A percentile compares a stretch with the other conserved stretches of the same genome.
Conservation (phyloP, 2,888 invertebrate species). For the Heliconius erato region DNA sequence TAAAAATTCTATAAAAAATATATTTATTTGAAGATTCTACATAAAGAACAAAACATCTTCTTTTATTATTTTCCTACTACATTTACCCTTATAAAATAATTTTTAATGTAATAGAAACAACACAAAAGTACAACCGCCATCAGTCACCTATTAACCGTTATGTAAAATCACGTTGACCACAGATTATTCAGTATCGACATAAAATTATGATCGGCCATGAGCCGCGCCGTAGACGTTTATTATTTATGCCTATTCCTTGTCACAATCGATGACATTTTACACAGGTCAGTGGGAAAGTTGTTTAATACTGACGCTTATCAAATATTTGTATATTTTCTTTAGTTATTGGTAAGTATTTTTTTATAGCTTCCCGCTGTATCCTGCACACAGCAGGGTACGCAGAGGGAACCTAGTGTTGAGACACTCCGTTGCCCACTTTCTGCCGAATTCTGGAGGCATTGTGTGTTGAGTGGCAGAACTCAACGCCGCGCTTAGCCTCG, state of each 20-base stretch:
- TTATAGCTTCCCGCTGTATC: too few relatives aligned
- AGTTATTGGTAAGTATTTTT: neutral
- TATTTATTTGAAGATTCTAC: too few relatives aligned
- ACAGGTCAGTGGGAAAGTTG: slow-evolving; percentile 8
- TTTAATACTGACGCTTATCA: neutral
- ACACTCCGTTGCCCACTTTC: too few relatives aligned
- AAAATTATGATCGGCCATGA: slow-evolving; percentile 16
- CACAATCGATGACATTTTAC: slow-evolving; percentile 30
- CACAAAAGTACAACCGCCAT: neutral
- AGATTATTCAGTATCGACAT: slow-evolving; percentile 10
- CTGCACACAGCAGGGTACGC: too few relatives aligned
- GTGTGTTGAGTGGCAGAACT: too few relatives aligned
- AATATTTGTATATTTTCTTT: neutral
- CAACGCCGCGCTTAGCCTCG: too few relatives aligned
- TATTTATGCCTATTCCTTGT: slow-evolving; percentile 24
- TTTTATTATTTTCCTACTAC: too few relatives aligned
- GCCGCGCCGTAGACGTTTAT: slow-evolving; percentile 14
- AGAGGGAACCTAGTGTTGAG: too few relatives aligned
- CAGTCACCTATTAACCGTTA: neutral
- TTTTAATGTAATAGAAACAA: too few relatives aligned
- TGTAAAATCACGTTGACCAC: neutral
- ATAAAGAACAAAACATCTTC: too few relatives aligned
- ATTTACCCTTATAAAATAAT: too few relatives aligned
- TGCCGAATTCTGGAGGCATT: too few relatives aligned
- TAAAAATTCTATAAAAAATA: neutral